A percentile compares a stretch with the other conserved stretches of the same genome.
Evolutionary conservation across 2,888 invertebrate species (phyloP).

Genomic region (Apocheima hispidaria): DNA sequence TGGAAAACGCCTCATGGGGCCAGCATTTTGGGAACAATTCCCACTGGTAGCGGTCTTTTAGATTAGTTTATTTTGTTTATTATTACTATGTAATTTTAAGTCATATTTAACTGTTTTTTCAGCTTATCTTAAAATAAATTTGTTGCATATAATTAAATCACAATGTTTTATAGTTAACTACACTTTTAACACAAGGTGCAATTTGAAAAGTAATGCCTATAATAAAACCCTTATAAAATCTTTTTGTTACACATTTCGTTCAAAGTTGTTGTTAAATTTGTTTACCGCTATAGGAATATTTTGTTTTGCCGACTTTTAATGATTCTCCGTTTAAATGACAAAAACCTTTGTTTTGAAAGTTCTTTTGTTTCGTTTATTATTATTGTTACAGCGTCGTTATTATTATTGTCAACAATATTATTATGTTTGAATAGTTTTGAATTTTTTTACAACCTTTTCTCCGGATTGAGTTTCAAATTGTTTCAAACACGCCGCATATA

Average conservation of each 20-base stretch:
- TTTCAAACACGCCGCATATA: no score
- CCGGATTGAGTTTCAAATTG: no score
- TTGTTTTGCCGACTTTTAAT: slow-evolving; percentile 2
- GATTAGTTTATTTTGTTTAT: no score
- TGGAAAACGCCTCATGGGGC: no score
- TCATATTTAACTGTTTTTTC: no score
- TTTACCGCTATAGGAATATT: not conserved
- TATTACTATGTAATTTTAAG: no score
- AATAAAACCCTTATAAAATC: slow-evolving; percentile 14
- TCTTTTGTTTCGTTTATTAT: not conserved
- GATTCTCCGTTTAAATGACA: not conserved
- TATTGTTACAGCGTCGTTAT: slow-evolving; percentile 3
- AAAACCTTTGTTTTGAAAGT: not conserved
- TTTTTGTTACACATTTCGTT: slow-evolving; percentile 13
- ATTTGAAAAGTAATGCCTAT: slow-evolving; percentile 6
- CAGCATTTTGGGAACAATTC: no score
- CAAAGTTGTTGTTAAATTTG: not conserved
- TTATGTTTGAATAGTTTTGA: not conserved
- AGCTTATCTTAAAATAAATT: no score
- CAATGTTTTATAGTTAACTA: slow-evolving; percentile 1
- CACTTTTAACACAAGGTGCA: slow-evolving; percentile 2
- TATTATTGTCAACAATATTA: slow-evolving; percentile 6
- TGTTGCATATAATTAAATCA: slow-evolving; percentile 1
- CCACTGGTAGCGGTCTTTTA: no score
- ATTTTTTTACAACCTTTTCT: not conserved